A percentile compares a stretch with the other conserved stretches of the same genome.
phyloP scores from a whole-genome alignment of 2,888 invertebrate genomes.

The Teinopalpus imperialis region DNA sequence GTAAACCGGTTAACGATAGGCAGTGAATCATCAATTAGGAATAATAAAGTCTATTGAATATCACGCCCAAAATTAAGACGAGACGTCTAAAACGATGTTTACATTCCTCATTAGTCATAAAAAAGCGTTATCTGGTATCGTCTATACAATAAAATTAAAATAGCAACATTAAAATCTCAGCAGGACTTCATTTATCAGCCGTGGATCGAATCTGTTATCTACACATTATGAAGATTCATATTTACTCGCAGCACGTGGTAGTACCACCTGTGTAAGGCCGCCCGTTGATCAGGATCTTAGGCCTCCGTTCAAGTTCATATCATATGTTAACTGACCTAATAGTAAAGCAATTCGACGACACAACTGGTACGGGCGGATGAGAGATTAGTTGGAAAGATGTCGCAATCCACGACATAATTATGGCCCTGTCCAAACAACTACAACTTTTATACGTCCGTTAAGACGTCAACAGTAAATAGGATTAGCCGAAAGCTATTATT shows the following conservation, averaged over 20 bases:
- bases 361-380: not conserved
- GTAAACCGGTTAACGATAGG: slow-evolving; percentile 41
- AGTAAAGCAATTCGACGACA: not conserved
- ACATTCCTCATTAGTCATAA: slow-evolving; percentile 51
- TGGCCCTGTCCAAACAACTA: slow-evolving; percentile 37
- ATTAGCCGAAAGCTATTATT: slow-evolving; percentile 56
- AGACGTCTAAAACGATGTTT: slow-evolving; percentile 55
- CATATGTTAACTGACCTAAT: not conserved
- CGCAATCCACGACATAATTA: slow-evolving; percentile 19
- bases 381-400: slow-evolving; percentile 9
- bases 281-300: too few species aligned
- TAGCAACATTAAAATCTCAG: slow-evolving; percentile 61
- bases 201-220: slow-evolving; percentile 22
- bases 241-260: slow-evolving; percentile 54
- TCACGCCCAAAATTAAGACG: slow-evolving; percentile 59
- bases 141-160: slow-evolving; percentile 48
- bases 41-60: slow-evolving; percentile 43
- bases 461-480: slow-evolving; percentile 35
- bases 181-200: slow-evolving; percentile 38
- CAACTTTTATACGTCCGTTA: slow-evolving; percentile 41
- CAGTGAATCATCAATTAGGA: slow-evolving; percentile 49
- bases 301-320: too few species aligned
- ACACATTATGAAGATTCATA: slow-evolving; percentile 43
- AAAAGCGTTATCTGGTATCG: slow-evolving; percentile 51
- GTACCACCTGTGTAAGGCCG: slow-evolving; percentile 49